phyloP scores from a whole-genome alignment of 2,113 vertebrate genomes.

The Chaetura pelagica region DNA sequence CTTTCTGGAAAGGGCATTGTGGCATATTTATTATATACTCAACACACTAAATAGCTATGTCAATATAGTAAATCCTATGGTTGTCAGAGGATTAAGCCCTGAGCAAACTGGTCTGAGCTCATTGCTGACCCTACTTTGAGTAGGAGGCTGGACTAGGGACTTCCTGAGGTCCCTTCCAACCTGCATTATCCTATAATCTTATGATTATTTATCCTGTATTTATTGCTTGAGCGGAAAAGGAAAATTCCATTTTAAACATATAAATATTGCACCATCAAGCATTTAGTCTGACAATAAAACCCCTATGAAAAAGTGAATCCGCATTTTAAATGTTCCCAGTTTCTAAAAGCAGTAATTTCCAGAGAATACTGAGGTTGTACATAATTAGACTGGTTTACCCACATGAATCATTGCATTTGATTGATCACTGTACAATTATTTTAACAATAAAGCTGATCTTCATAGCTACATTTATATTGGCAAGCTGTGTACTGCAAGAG shows the following conservation, averaged over 20 bases:
- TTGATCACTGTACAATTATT: not conserved
- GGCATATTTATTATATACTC: not conserved
- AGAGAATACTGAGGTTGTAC: not conserved
- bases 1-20: not conserved
- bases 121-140: not conserved
- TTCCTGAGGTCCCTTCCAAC: not conserved
- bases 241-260: not conserved
- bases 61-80: not conserved
- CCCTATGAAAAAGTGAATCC: not conserved
- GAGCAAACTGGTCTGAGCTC: not conserved
- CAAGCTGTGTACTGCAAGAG: not conserved
- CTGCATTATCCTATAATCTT: not conserved
- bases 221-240: not conserved
- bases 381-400: not conserved
- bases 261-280: not conserved
- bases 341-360: not conserved
- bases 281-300: not conserved
- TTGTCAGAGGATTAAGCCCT: not conserved
- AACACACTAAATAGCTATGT: not conserved
- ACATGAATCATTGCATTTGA: not conserved
- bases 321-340: not conserved
- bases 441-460: not conserved
- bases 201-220: conserved; percentile 7
- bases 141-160: not conserved
- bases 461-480: not conserved